Evolutionary conservation across 2,113 vertebrate genomes (phyloP), one percentile per base, ranked within the genome.

Genomic region (Alosa alosa): DNA sequence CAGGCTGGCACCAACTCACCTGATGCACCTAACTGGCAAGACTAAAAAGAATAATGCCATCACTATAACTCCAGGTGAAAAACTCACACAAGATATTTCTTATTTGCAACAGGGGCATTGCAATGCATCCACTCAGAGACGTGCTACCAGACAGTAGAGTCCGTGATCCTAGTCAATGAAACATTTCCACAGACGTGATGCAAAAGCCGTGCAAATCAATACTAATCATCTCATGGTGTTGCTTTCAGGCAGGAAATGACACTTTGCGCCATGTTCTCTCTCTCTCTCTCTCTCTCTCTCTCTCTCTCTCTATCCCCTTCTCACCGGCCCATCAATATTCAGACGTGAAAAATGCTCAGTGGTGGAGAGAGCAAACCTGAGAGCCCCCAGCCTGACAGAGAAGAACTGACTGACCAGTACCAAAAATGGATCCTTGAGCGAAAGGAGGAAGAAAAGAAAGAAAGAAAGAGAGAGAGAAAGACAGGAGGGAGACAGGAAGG

Each of bases 141-240:
- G 87, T 90, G 90, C 89, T 89, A 89, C 87, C 91, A 87, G 72
- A 78, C 72, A 78, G 72, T 10, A 31, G 39, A 39, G 4, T 89
- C 89, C 89, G 86, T 89, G 89, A 88, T 92, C 55, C 90, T 89
- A 92, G 93, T 94, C 93, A 94, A 94, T 94, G 93, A 90, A 90
- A 93, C 88, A 89, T 41, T 90, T 90, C 93, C 90, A 84, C 86
- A 72, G 90, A 92, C 92, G 86, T 86, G 91, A 94, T 90, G 90
- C 92, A 91, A 92, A 91, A 86, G 82, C 89, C 31, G 88, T 60
- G 86, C 52, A 84, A 87, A 95, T 95, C 95, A 91, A 95, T 95
- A 94, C 90, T 93, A 94, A 94, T 95, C 93, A 95, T 93, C 93
- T 93, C 91, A 89, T 83, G 84, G 87, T 89, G 91, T 92, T 91